Evolutionary conservation across 2,113 vertebrate genomes (phyloP), one percentile per base, ranked within the genome.

Genomic region (human): DNA sequence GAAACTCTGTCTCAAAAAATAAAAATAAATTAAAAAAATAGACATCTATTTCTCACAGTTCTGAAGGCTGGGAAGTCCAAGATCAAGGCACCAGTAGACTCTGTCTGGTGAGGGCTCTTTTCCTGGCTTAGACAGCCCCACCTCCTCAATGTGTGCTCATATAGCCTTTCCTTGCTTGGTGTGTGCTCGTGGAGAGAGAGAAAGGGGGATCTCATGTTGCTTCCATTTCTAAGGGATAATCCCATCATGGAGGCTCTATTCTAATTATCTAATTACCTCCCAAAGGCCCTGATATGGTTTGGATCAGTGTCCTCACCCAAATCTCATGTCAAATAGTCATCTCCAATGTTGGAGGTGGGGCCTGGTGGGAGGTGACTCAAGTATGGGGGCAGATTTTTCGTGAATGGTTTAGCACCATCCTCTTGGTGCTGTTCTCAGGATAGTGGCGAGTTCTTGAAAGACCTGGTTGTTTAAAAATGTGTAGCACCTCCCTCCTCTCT

Each of bases 131-230:
- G 50, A 30, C 16, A 55, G 78, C 78, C 48, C 61, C 3, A 3
- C 16, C 32, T 59, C 43, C 68, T 75, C 78, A 0, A 0, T 1
- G 25, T 35, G 38, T 76, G 32, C 25, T 57, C 59, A 13, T 38
- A 0, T 1, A 5, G 12, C 30, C 59, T 82, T 45, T 45, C 76
- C 45, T 32, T 1, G 1, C 9, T 35, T 22, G 12, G 5, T 1
- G 55, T 45, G 0, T 3, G 4, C 17, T 55, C 0, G 0, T 0
- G 35, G 35, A 80, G 32, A 10, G 48, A 50, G 52, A 55, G 50
- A 55, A n/a, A 32, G 5, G 52, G 45, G 57, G 32, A 30, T 45
- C 12, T 66, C 6, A 0, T 8, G 18, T 32, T 38, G 38, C 38
- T 48, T 73, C 45, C 82, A 52, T 52, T 50, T 78, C 20, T 38